Percentiles rank a stretch among this genome's conserved stretches.
These are phyloP conservation scores for Bergia sp. DNA, from an alignment of 92 coral and sea anemone species.

Conservation along the genomic window DNA sequence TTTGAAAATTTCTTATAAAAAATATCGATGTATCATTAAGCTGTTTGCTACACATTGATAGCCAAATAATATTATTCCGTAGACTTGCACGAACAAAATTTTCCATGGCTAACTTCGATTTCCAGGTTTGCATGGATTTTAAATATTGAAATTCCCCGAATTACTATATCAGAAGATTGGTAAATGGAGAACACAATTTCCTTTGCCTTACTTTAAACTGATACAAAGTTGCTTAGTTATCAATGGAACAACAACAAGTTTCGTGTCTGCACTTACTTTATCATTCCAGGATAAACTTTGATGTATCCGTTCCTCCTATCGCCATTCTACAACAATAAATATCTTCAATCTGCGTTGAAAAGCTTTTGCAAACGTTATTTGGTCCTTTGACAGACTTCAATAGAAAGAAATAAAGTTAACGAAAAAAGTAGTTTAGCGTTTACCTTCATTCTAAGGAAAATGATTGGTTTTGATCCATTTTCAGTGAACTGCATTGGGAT, in stretches of 20 bases:
- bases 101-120: not conserved
- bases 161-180: not conserved
- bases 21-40: not conserved
- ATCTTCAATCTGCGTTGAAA: not conserved
- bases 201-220: too few species aligned
- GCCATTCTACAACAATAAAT: conserved; percentile 62
- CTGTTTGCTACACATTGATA: not conserved
- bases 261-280: conserved; percentile 64
- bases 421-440: not conserved
- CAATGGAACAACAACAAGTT: too few species aligned
- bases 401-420: not conserved
- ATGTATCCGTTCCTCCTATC: conserved; percentile 90
- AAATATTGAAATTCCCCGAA: not conserved
- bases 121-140: not conserved
- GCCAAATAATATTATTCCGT: too few species aligned
- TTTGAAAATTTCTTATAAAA: not conserved
- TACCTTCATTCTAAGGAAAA: conserved; percentile 93
- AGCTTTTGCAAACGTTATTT: not conserved
- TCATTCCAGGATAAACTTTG: conserved; percentile 79
- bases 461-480: conserved; percentile 73
- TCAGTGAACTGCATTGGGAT: conserved; percentile 89
- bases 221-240: too few species aligned
- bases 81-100: not conserved
- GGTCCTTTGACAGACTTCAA: not conserved
- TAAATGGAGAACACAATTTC: too few species aligned